Base-by-base conservation (phyloP, 1,140 invertebrate genomes). In the Temnothorax nylanderi region DNA sequence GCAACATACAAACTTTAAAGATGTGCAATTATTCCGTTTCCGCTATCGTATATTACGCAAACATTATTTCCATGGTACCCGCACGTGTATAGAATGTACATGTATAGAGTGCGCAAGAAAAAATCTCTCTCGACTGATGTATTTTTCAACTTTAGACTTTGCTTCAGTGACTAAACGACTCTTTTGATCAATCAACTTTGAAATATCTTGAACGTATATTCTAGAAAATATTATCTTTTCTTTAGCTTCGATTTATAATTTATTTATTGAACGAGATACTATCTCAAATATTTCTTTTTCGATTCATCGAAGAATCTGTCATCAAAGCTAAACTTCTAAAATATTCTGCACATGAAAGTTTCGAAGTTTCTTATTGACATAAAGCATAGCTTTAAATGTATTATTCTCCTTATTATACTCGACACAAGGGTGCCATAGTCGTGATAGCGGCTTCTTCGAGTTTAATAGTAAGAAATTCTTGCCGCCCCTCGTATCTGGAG, bases 401-500 rank as follows among this genome's bases (percentile, higher is more conserved):
- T 47, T 51, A 51, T 41, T 21, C 34, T 54, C 8, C 11, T 51
- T 58, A 72, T 58, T 74, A 54, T 13, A 74, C 7, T n/a, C 21
- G 51, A 82, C 37, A 58, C 21, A n/a, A 71, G 51, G 18, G 18
- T 58, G 44, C 8, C 16, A 16, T 72, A 47, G 32, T 72, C 37
- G 51, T 51, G 51, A 21, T n/a, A 54, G 78, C 8, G 37, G 51
- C 34, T 71, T 41, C 64, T 34, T 41, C 67, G 51, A 82, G 21
- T 82, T 72, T 72, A 37, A 18, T 18, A 58, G 80, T 60, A 16
- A 74, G 69, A 58, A 82, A 82, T 82, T 82, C 67, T 60, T 82
- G 26, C 54, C 51, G 41, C 44, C 37, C 13, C 51, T 74, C 56
- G 67, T 82, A 82, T 67, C 51, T 67, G 51, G 41, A 82, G 67